A percentile compares a stretch with the other conserved stretches of the same genome.
phyloP scores from a whole-genome alignment of 2,113 vertebrate species.

The Peromyscus polionotus region DNA sequence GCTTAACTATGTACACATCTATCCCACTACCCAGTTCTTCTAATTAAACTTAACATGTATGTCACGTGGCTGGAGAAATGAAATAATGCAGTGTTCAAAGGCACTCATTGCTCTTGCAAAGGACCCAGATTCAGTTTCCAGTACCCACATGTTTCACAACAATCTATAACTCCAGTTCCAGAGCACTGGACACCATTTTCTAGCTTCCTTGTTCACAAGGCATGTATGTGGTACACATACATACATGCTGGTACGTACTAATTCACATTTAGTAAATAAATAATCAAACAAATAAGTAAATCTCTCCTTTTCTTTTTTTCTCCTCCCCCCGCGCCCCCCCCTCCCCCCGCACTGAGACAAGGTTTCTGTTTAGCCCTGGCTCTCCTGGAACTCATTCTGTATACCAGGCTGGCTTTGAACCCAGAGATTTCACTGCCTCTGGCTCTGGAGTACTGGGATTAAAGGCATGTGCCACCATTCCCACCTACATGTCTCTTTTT shows the following conservation, averaged over 20 bases:
- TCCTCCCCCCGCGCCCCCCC: too few species aligned
- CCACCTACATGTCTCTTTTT: too few species aligned
- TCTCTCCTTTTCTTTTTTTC: too few species aligned
- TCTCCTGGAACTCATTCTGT: neutral
- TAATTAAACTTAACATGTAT: neutral
- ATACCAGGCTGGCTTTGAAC: neutral
- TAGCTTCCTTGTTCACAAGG: too few species aligned
- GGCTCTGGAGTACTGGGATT: neutral
- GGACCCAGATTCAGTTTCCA: neutral
- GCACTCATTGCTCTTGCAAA: neutral
- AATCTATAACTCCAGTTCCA: neutral
- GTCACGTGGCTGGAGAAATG: neutral
- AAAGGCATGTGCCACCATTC: neutral
- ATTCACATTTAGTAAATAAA: neutral
- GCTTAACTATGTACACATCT: neutral
- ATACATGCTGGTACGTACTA: neutral
- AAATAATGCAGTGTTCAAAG: neutral
- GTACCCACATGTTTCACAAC: neutral
- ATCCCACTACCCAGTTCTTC: neutral
- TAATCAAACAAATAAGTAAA: neutral
- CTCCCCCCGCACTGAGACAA: neutral
- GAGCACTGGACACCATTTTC: neutral
- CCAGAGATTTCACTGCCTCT: neutral
- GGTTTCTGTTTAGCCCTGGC: neutral
- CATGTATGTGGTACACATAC: neutral